phyloP scores from a whole-genome alignment of 2,113 vertebrate species.

The Rousettus leschenaultii region DNA sequence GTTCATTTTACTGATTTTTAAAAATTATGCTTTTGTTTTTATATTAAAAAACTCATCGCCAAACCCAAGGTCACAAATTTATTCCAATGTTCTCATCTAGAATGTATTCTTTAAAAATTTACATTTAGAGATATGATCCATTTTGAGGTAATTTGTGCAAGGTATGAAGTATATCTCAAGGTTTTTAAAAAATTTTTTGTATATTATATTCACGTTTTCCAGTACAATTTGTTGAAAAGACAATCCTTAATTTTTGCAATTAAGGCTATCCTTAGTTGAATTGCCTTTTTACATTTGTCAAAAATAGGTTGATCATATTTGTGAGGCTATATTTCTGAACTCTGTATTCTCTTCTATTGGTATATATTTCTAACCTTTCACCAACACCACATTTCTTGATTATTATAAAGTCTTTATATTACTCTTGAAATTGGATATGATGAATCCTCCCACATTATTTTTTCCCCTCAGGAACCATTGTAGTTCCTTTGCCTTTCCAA shows the following conservation, averaged over 20 bases:
- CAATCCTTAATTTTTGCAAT: not conserved
- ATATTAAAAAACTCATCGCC: not conserved
- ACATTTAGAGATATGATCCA: not conserved
- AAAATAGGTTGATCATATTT: not conserved
- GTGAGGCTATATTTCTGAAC: not conserved
- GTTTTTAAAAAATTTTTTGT: not conserved
- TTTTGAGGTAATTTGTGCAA: not conserved
- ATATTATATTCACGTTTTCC: not conserved
- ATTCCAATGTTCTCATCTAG: not conserved
- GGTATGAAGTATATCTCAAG: not conserved
- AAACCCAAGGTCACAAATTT: not conserved
- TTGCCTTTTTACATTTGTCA: not conserved
- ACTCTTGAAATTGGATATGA: not conserved
- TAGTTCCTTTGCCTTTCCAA: not conserved
- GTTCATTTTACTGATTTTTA: not conserved
- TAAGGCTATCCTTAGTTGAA: not conserved
- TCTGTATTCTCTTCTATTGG: not conserved
- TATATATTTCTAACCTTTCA: not conserved
- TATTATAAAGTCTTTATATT: not conserved
- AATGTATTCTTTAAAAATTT: not conserved
- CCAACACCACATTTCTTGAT: not conserved
- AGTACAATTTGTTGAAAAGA: not conserved
- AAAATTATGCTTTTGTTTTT: not conserved
- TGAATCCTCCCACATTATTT: not conserved
- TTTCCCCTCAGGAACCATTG: not conserved